phyloP scores from a whole-genome alignment of 53 echinoderm and acorn worm genomes.

The Arbacia lixula region DNA sequence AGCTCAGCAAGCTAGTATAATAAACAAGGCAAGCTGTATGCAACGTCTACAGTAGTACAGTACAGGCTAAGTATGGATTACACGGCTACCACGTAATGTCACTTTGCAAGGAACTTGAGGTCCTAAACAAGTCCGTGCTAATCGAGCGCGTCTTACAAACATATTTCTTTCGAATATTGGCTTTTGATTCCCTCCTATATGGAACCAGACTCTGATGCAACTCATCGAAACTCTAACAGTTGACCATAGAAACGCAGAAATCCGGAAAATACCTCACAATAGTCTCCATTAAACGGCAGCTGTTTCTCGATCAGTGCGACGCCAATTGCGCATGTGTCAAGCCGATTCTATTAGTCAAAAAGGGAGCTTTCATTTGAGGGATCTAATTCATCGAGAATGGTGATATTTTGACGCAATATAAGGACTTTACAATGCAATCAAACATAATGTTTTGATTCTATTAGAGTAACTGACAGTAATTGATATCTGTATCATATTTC shows the following conservation, averaged over 20 bases:
- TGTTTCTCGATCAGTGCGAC: background rate
- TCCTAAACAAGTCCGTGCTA: conserved; percentile 46
- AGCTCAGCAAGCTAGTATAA: background rate
- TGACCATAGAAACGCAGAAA: conserved; percentile 8
- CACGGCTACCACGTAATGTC: conserved; percentile 47
- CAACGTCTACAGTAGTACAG: background rate
- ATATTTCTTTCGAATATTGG: conserved; percentile 11
- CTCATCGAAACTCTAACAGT: conserved; percentile 44
- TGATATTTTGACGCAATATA: too few relatives aligned
- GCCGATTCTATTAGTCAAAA: background rate
- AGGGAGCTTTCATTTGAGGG: too few relatives aligned
- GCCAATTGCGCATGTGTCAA: conserved; percentile 26
- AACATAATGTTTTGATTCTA: too few relatives aligned
- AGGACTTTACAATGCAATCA: too few relatives aligned
- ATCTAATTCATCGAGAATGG: too few relatives aligned
- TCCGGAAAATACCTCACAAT: background rate
- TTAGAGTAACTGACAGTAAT: too few relatives aligned
- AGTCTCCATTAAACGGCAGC: background rate
- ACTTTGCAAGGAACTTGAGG: conserved; percentile 55
- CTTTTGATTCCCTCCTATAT: conserved; percentile 45
- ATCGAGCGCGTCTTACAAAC: conserved; percentile 37
- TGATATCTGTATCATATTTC: too few relatives aligned
- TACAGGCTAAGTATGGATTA: background rate
- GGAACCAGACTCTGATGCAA: conserved; percentile 65
- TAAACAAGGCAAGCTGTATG: too few relatives aligned